phyloP scores from a whole-genome alignment of 2,797 vertebrate genomes.

The Gephyroberyx darwinii region DNA sequence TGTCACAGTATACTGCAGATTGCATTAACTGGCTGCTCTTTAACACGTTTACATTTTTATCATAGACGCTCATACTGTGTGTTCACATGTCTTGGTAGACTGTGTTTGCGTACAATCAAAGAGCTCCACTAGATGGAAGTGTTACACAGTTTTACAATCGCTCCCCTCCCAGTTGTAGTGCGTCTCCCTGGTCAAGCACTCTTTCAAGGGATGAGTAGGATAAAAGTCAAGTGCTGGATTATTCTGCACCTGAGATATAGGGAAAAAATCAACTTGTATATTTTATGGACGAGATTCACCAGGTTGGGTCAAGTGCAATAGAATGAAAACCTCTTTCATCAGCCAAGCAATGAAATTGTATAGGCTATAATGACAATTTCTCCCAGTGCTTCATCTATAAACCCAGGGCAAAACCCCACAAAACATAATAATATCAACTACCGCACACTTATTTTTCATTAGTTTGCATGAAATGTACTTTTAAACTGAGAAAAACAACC shows the following conservation, averaged over 20 bases:
- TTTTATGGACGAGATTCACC: background rate
- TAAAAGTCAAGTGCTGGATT: background rate
- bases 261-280: background rate
- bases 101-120: slow-evolving; percentile 8
- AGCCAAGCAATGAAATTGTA: background rate
- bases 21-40: background rate
- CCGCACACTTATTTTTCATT: too few relatives aligned
- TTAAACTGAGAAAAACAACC: too few relatives aligned
- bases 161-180: too few relatives aligned
- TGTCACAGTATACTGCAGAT: background rate
- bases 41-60: background rate
- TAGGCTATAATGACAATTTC: background rate
- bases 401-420: too few relatives aligned
- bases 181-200: background rate
- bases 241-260: background rate
- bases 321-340: background rate
- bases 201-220: background rate
- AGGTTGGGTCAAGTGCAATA: background rate
- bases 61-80: background rate
- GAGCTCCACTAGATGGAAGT: slow-evolving; percentile 65
- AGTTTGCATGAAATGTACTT: too few relatives aligned
- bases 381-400: background rate
- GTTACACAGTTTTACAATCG: slow-evolving; percentile 39
- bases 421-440: too few relatives aligned
- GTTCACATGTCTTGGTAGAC: background rate